A percentile compares a stretch with the other conserved stretches of the same genome.
Evolutionary conservation across 64 coral and sea anemone species (phyloP).

Genomic region (Porites australiensis): DNA sequence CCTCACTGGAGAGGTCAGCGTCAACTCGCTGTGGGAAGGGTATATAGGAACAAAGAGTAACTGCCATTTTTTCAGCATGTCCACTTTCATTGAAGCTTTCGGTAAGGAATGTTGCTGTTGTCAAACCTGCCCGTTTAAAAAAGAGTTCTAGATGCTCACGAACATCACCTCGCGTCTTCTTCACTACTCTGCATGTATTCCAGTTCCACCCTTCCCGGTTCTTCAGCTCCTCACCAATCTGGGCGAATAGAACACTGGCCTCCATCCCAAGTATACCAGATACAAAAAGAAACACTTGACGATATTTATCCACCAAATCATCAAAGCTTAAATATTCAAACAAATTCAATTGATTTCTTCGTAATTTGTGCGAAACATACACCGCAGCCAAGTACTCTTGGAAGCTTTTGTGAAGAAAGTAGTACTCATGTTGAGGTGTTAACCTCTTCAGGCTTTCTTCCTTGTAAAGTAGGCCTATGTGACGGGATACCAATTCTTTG

Average conservation of each 20-base stretch:
- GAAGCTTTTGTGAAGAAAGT: slow-evolving; percentile 26
- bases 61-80: no score
- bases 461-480: neutral
- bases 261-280: neutral
- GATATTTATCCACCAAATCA: neutral
- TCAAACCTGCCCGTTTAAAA: no score
- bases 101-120: neutral
- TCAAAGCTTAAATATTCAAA: no score
- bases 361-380: neutral
- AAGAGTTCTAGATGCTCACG: no score
- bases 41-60: slow-evolving; percentile 11
- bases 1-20: neutral
- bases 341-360: neutral
- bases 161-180: neutral
- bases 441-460: neutral
- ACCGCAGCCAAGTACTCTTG: slow-evolving; percentile 10
- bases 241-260: neutral
- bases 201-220: neutral
- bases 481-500: neutral
- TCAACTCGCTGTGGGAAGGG: neutral
- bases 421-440: neutral
- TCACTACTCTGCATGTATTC: neutral
- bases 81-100: slow-evolving; percentile 8
- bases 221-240: neutral
- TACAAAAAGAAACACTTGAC: slow-evolving; percentile 20